A percentile compares a stretch with the other conserved stretches of the same genome.
Evolutionary conservation across 2,888 invertebrate genomes (phyloP).

Genomic region (Alitta virens): DNA sequence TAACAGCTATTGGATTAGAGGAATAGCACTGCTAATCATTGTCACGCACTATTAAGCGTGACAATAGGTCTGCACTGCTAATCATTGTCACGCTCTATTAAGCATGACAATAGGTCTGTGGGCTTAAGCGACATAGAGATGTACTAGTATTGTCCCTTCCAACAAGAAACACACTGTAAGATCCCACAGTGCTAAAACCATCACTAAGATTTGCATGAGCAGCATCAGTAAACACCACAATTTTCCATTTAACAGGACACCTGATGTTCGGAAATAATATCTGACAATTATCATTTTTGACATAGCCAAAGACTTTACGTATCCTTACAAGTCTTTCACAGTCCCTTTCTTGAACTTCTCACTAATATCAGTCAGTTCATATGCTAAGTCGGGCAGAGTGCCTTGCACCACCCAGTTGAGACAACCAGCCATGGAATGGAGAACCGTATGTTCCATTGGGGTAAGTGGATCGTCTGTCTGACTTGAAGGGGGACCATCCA

Average conservation of each 20-base stretch:
- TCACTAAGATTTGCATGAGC: constrained; percentile 27
- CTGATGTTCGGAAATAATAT: constrained; percentile 20
- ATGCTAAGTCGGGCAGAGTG: constrained; percentile 20
- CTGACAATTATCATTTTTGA: neutral
- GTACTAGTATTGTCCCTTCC: too few relatives aligned
- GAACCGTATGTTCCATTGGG: neutral
- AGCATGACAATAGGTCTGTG: too few relatives aligned
- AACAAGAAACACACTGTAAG: constrained; percentile 24
- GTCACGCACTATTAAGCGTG: too few relatives aligned
- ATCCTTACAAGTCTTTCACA: constrained; percentile 15
- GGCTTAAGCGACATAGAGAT: too few relatives aligned
- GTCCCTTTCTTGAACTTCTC: constrained; percentile 18
- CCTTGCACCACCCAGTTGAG: constrained; percentile 26
- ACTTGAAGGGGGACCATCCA: neutral
- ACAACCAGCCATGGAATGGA: neutral
- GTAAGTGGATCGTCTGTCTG: neutral
- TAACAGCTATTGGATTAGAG: too few relatives aligned
- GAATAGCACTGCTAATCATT: too few relatives aligned
- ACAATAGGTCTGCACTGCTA: too few relatives aligned
- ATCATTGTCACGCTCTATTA: too few relatives aligned
- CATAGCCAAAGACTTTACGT: constrained; percentile 5
- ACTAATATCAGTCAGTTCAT: constrained; percentile 22
- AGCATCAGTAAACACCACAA: constrained; percentile 28
- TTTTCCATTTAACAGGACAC: constrained; percentile 9
- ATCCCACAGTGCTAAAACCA: constrained; percentile 24